Base-by-base conservation (phyloP, 1,140 invertebrate species). In the Cotesia typhae region DNA sequence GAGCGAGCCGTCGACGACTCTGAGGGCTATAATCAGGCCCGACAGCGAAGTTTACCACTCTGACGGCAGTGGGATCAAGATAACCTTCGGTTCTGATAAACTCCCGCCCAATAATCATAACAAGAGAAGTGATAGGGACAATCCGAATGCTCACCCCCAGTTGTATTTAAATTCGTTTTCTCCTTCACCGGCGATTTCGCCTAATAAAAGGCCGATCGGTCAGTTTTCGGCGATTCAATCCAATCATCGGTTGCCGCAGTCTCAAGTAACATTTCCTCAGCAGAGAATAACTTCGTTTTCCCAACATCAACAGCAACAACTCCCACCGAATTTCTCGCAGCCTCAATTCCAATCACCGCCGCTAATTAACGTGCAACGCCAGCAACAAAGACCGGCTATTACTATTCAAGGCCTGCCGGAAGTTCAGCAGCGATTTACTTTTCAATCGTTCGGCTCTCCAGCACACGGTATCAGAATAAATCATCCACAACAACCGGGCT, bases 1-100 rank as follows among this genome's bases (percentile, higher is more conserved):
- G 17, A 52, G 75, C 1, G 83, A 81, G 68, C 89, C 90, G 1
- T 89, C 92, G 9, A 95, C 94, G 9, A 95, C 94, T 3, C 82
- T 95, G 47, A 88, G 94, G 81, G 91, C 94, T 0, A 92, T 96
- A 36, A 95, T 96, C 61, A 91, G 92, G 76, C 94, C 94, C 0
- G 94, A 95, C 75, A 95, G 93, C 4, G 94, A 95, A 81, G 88
- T 90, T 28, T 95, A 92, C 77, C 93, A 94, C 77, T 80, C 84
- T 0, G 91, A 90, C 70, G 90, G 92, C 70, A 92, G 91, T 71
- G 92, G 92, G 36, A 91, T 94, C 9, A 91, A 92, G 76, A 90
- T 94, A 4, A 93, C 92, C 36, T 94, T 94, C 75, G 92, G 92
- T 7, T 90, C 90, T 53, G 90, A 92, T 75, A 83, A 88, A 73